phyloP scores from a whole-genome alignment of 1,140 invertebrate genomes.

The Brachionus paranguensis region DNA sequence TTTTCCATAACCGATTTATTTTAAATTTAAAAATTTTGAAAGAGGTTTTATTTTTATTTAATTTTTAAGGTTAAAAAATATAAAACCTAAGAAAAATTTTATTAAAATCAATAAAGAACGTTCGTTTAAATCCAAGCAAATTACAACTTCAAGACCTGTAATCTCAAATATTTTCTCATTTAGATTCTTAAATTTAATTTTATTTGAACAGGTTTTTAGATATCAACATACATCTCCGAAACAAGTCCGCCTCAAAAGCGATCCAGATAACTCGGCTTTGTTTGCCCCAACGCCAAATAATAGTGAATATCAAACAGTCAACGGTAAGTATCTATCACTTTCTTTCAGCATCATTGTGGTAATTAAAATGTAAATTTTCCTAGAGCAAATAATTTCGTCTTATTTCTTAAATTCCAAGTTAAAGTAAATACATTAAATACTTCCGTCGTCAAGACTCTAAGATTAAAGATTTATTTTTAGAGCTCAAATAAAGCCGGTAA shows the following conservation, averaged over 20 bases:
- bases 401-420: background rate
- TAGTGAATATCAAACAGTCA: background rate
- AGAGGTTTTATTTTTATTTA: background rate
- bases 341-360: background rate
- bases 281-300: slow-evolving; percentile 11
- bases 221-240: background rate
- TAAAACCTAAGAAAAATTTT: background rate
- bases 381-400: background rate
- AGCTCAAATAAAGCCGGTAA: background rate
- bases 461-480: background rate
- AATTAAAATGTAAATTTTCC: slow-evolving; percentile 26
- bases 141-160: background rate
- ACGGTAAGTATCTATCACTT: background rate
- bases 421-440: background rate
- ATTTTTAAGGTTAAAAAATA: background rate
- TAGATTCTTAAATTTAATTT: background rate
- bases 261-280: background rate
- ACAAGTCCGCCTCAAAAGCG: background rate
- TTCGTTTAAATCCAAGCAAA: background rate
- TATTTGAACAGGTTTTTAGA: slow-evolving; percentile 4
- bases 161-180: background rate
- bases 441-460: background rate
- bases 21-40: background rate
- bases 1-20: background rate
- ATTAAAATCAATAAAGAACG: slow-evolving; percentile 2